Base-by-base conservation (phyloP, 2,888 invertebrate genomes). In the Ormyrus labotus region DNA sequence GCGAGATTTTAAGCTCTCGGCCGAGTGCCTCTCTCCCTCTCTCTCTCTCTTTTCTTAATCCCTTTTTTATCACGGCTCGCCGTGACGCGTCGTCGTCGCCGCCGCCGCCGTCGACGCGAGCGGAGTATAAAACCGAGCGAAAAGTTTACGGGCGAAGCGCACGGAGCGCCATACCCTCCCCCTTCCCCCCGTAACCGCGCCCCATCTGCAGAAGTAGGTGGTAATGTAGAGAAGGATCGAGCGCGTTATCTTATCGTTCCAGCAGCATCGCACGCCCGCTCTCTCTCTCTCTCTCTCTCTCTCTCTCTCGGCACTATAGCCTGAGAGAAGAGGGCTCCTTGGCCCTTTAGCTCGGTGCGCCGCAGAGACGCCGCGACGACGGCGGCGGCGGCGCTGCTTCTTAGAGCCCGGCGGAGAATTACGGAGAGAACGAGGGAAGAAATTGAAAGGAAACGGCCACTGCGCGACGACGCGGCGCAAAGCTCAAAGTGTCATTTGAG, bases 181-280 rank as follows among this genome's bases (percentile, higher is more conserved):
- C 47, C 72, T 6, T 13, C 50, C 48, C 50, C 10, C 19, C 57
- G 68, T 82, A 81, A 81, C 78, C 81, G 82, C 60, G 81, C 75
- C 83, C 83, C 82, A 83, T 84, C 83, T 83, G 82, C 78, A 77
- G 63, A 81, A 83, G 82, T 84, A 84, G 83, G 84, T 84, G 85
- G 83, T 84, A 85, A 85, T 84, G 84, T 71, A 82, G 78, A 83
- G 84, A 77, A 83, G 85, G 84, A 83, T 84, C 83, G 78, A 81
- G 84, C 76, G 84, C 80, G 85, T 87, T 87, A 87, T 88, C 87
- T 87, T 87, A 88, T 86, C 85, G 82, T 81, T 74, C 69, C 81
- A 81, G 80, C 80, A 78, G 79, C 74, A 79, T 82, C 79, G 80
- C 73, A 63, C 70, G 58, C 58, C 6, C 77, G 61, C 73, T 63